A percentile compares a stretch with the other conserved stretches of the same genome.
Evolutionary conservation across 2,113 vertebrate species (phyloP).

Genomic region (Catharus fuscescens): DNA sequence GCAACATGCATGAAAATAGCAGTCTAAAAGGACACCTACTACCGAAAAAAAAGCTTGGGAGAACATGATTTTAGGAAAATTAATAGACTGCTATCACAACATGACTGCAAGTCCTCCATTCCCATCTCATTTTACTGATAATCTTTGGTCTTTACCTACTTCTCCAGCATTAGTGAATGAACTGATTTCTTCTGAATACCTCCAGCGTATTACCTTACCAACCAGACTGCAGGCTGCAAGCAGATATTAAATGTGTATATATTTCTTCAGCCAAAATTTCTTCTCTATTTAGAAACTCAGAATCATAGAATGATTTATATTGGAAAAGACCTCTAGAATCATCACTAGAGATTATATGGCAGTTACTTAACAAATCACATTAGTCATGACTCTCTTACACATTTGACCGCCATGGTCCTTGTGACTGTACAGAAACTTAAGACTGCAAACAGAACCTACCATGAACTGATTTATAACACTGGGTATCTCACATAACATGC

Average conservation of each 20-base stretch:
- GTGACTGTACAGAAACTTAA: not conserved
- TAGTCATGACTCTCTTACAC: not conserved
- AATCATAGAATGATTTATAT: not conserved
- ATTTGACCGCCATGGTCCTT: not conserved
- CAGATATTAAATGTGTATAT: not conserved
- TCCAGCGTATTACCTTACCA: not conserved
- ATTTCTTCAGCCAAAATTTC: not conserved
- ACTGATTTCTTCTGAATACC: not conserved
- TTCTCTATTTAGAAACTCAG: not conserved
- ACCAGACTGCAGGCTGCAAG: not conserved
- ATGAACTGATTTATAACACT: not conserved
- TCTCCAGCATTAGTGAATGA: not conserved
- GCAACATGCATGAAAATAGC: constrained; percentile 34
- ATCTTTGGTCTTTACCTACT: not conserved
- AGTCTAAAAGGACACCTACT: constrained; percentile 18
- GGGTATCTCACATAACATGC: not conserved
- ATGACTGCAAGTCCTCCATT: not conserved
- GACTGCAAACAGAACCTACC: not conserved
- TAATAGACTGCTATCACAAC: not conserved
- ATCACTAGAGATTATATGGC: not conserved
- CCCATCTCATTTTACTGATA: not conserved
- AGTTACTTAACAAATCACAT: not conserved
- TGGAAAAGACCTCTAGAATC: not conserved
- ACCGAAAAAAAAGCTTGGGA: constrained; percentile 41
- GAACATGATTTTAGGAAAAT: not conserved